Evolutionary conservation across 2,797 vertebrate genomes (phyloP).

Genomic region (Neostethus bicornis): DNA sequence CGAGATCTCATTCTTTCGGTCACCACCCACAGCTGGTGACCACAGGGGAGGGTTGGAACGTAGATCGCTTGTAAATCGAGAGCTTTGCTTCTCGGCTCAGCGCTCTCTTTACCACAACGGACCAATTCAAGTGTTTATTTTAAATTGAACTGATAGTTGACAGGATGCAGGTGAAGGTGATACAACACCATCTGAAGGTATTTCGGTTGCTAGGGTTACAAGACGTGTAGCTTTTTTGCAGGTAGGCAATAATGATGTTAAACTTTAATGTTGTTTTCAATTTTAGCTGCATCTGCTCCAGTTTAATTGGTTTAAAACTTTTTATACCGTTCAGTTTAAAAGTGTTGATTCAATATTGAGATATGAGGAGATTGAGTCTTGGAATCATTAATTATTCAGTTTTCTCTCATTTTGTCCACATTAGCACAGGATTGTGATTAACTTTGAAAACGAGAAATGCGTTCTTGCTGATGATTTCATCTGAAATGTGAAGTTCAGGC

Average conservation of each 20-base stretch:
- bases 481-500: not conserved
- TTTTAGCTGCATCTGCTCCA: not conserved
- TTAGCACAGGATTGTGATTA: slow-evolving; percentile 1
- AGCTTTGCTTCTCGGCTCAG: no score
- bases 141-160: no score
- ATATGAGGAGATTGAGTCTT: not conserved
- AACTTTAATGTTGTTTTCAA: slow-evolving; percentile 4
- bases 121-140: no score
- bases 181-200: slow-evolving; percentile 29
- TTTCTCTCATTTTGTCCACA: not conserved
- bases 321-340: not conserved
- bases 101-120: no score
- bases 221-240: slow-evolving; percentile 20
- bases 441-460: not conserved
- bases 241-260: slow-evolving; percentile 5
- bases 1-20: no score
- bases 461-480: not conserved
- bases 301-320: not conserved
- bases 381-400: not conserved
- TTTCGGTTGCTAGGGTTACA: slow-evolving; percentile 43
- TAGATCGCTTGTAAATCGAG: no score
- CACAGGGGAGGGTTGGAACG: no score
- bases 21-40: no score
- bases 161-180: not conserved
- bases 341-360: not conserved